Base-by-base conservation (phyloP, 2,797 vertebrate genomes). In the Phoxinus dragarum region DNA sequence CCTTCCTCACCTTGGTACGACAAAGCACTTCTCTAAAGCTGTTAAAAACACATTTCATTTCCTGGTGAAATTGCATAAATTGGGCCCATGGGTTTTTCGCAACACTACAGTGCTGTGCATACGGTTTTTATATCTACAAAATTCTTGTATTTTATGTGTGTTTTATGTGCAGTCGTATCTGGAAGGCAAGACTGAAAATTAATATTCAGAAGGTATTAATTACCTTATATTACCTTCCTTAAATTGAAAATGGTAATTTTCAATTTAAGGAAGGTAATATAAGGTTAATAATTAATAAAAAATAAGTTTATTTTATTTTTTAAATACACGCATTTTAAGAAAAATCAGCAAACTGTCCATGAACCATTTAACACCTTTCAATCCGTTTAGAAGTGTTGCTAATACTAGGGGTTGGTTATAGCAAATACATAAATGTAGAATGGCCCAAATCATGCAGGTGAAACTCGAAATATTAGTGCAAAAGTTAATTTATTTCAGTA, bases 31-130 rank as follows among this genome's bases (percentile, higher is more conserved):
- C 81, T 84, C 56, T 64, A 66, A 87, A 87, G 69, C 84, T 84
- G 75, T 87, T 87, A 87, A 84, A 89, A 79, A 81, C 86, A 82
- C 86, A 82, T 90, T 86, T 84, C 74, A 90, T 87, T 88, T 88
- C 78, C 81, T 84, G 87, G 86, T 88, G 78, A 84, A 84, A 86
- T 78, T 88, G 73, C 78, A 87, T 84, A 88, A 90, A 90, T 90
- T 90, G 87, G 87, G 82, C 89, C 89, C 89, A 77, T 87, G 87
- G 89, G 89, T 71, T 90, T 90, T 88, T 90, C 67, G 7, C 73
- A 74, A 68, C 44, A 78, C 71, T 80, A 69, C 61, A 77, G 67
- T 49, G 68, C 81, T 42, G 69, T 64, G 44, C 71, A 64, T 52
- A 56, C 19, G 34, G 56, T 59, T 82, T 72, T 47, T 71, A 69